Conservation (phyloP, 2,888 invertebrate species). For the Diaphora mendica region DNA sequence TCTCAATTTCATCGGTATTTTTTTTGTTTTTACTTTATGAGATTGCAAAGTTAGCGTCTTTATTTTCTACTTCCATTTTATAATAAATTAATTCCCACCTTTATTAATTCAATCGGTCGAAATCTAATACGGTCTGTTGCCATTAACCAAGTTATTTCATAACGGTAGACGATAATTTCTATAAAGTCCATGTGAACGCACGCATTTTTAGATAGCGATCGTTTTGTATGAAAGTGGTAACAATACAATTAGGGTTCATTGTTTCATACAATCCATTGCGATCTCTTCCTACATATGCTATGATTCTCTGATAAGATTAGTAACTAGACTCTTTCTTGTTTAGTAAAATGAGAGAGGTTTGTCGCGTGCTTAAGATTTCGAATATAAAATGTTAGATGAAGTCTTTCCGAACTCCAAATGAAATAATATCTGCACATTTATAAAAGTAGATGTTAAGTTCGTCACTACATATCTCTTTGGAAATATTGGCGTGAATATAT, state of each 20-base stretch:
- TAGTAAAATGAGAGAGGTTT: neutral
- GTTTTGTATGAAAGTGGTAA: slow-evolving; percentile 36
- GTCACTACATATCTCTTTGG: neutral
- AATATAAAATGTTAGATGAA: neutral
- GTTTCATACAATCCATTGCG: slow-evolving; percentile 37
- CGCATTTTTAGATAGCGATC: slow-evolving; percentile 40
- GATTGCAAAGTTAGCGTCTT: neutral
- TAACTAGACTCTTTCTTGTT: slow-evolving; percentile 11
- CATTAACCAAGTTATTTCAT: slow-evolving; percentile 18
- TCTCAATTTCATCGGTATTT: too few species aligned
- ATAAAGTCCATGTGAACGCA: slow-evolving; percentile 37
- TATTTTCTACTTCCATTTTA: neutral
- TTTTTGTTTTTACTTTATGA: neutral
- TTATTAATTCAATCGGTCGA: slow-evolving; percentile 11
- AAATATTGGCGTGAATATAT: too few species aligned
- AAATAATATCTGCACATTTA: too few species aligned
- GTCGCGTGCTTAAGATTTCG: neutral
- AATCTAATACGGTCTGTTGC: slow-evolving; percentile 18
- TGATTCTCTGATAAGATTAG: slow-evolving; percentile 28
- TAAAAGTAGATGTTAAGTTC: too few species aligned
- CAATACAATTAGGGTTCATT: slow-evolving; percentile 43
- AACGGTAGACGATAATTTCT: slow-evolving; percentile 23
- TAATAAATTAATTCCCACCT: neutral
- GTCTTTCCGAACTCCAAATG: neutral
- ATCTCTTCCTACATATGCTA: slow-evolving; percentile 26